Evolutionary conservation across 2,888 invertebrate species (phyloP).

Genomic region (Quadroppia sp.): DNA sequence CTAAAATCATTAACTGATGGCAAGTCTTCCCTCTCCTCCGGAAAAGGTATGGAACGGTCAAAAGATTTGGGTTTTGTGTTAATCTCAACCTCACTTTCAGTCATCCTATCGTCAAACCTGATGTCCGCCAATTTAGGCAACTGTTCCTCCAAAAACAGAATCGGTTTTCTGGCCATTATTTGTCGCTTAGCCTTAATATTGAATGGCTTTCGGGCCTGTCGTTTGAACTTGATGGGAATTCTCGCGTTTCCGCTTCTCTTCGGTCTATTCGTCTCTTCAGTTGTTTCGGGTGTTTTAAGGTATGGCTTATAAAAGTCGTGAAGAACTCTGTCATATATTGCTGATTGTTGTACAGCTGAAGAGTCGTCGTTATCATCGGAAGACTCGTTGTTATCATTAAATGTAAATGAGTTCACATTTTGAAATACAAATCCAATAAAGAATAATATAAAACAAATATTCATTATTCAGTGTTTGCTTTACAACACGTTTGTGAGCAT

Average conservation of each 20-base stretch:
- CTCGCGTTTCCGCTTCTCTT: not conserved
- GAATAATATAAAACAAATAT: not conserved
- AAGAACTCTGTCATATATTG: constrained; percentile 2
- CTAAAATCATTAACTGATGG: not conserved
- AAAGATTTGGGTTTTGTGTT: no score
- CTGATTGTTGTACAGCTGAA: not conserved
- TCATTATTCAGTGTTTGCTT: not conserved
- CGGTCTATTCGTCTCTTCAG: not conserved
- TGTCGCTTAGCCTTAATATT: not conserved
- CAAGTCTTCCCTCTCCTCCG: not conserved
- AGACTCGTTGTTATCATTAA: no score
- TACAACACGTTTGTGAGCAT: not conserved
- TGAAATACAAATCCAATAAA: not conserved
- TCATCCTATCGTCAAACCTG: no score
- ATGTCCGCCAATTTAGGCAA: no score
- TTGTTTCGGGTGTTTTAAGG: not conserved
- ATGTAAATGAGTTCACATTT: no score
- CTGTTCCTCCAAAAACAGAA: no score
- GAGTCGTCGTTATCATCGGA: not conserved
- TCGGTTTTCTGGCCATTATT: not conserved
- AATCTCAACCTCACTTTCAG: no score
- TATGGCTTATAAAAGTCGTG: constrained; percentile 19
- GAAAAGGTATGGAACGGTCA: not conserved
- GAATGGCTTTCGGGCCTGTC: not conserved
- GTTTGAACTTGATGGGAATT: not conserved